Evolutionary conservation across 2,797 vertebrate genomes (phyloP).

Genomic region (Hephaestus fuliginosus): DNA sequence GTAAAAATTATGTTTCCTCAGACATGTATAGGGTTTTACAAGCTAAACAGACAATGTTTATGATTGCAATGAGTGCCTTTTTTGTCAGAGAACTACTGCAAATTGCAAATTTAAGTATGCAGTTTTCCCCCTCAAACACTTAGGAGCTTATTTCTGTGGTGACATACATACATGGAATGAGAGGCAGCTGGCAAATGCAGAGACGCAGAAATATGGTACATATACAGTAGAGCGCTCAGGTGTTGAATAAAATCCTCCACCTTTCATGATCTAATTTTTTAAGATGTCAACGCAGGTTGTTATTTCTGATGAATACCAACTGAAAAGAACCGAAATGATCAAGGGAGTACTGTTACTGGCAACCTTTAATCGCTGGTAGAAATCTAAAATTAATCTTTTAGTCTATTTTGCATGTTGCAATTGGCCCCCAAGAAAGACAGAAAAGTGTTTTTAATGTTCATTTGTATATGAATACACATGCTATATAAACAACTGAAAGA

Average conservation of each 20-base stretch:
- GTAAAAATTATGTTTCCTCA: background rate
- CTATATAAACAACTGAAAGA: background rate
- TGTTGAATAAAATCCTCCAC: slow-evolving; percentile 26
- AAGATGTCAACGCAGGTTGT: slow-evolving; percentile 33
- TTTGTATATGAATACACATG: slow-evolving; percentile 13
- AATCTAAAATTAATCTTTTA: slow-evolving; percentile 17
- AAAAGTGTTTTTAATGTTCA: slow-evolving; percentile 25
- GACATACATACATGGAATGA: slow-evolving; percentile 52
- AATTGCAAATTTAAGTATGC: slow-evolving; percentile 41
- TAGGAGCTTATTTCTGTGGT: slow-evolving; percentile 44
- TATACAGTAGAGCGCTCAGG: slow-evolving; percentile 19
- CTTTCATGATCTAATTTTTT: slow-evolving; percentile 47
- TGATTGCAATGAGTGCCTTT: slow-evolving; percentile 35
- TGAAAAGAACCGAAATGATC: slow-evolving; percentile 42
- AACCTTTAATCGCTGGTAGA: slow-evolving; percentile 2
- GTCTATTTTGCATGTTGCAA: slow-evolving; percentile 14
- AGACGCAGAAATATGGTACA: slow-evolving; percentile 29
- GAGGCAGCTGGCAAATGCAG: slow-evolving; percentile 53
- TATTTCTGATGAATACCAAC: slow-evolving; percentile 36
- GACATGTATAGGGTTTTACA: slow-evolving; percentile 6
- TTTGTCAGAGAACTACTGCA: slow-evolving; percentile 12
- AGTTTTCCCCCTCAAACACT: slow-evolving; percentile 7
- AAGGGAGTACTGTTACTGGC: slow-evolving; percentile 3
- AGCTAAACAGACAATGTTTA: slow-evolving; percentile 39
- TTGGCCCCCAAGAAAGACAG: slow-evolving; percentile 6